Conservation (phyloP, 2,888 invertebrate genomes). For the Cremastinae sp. region DNA sequence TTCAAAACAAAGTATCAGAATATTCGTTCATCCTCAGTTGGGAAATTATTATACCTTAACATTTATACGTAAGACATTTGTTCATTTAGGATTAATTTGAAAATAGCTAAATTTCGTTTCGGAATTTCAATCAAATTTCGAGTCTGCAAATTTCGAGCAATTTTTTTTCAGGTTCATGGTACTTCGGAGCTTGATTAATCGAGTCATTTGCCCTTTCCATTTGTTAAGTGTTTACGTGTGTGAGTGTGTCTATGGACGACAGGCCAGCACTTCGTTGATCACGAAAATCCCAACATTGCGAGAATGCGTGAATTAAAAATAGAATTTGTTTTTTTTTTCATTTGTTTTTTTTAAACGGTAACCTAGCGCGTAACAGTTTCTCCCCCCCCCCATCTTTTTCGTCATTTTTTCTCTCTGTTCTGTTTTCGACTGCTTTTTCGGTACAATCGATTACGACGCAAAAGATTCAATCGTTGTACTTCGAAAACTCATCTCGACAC, state of each 20-base stretch:
- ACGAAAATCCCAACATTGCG: conserved; percentile 79
- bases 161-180: neutral
- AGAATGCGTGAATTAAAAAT: conserved; percentile 79
- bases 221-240: conserved; percentile 62
- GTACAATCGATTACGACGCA: conserved; percentile 60
- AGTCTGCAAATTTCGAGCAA: neutral
- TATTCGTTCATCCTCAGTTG: too few relatives aligned
- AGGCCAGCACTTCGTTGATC: conserved; percentile 79
- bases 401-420: conserved; percentile 60
- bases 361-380: conserved; percentile 78
- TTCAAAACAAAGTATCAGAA: neutral
- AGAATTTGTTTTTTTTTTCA: conserved; percentile 70
- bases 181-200: conserved; percentile 43
- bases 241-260: conserved; percentile 70
- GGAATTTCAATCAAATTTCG: conserved; percentile 30
- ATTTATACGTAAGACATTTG: too few relatives aligned
- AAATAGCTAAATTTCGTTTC: conserved; percentile 53
- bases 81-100: too few relatives aligned
- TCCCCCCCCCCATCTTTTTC: conserved; percentile 61
- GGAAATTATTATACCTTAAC: too few relatives aligned
- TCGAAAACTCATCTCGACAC: neutral
- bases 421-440: conserved; percentile 55
- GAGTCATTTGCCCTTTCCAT: conserved; percentile 39
- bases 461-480: conserved; percentile 55
- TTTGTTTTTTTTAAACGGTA: conserved; percentile 71